Evolutionary conservation across 23 tunicate genomes (phyloP).

Genomic region (Trididemnum clinides): DNA sequence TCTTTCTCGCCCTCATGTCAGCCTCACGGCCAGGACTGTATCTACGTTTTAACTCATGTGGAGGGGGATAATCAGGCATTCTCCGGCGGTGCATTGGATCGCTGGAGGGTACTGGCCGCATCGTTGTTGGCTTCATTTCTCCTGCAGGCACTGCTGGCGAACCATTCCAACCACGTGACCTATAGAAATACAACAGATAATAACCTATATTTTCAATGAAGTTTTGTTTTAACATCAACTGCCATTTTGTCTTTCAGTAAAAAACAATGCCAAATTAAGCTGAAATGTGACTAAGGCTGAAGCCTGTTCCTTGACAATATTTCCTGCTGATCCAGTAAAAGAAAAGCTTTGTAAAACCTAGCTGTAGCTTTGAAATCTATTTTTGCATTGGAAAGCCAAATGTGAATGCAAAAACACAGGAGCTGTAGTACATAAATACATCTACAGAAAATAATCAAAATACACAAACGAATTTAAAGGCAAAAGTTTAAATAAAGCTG

Average conservation of each 20-base stretch:
- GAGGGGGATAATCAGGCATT: conserved; percentile 72
- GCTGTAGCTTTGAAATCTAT: too few relatives aligned
- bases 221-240: too few relatives aligned
- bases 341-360: too few relatives aligned
- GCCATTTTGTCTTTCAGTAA: too few relatives aligned
- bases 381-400: neutral
- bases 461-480: neutral
- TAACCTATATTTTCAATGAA: too few relatives aligned
- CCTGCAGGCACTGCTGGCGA: conserved; percentile 29
- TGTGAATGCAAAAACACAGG: neutral
- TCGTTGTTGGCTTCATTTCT: conserved; percentile 59
- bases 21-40: conserved; percentile 77
- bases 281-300: too few relatives aligned
- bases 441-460: neutral
- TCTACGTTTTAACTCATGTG: conserved; percentile 74
- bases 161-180: conserved; percentile 84
- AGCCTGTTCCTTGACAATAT: too few relatives aligned
- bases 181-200: neutral
- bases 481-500: neutral
- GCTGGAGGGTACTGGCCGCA: conserved; percentile 59
- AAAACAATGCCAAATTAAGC: too few relatives aligned
- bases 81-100: conserved; percentile 58
- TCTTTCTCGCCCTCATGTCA: conserved; percentile 81
- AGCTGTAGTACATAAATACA: neutral
- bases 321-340: neutral